Conservation (phyloP, 2,888 invertebrate genomes). For the Belgica antarctica region DNA sequence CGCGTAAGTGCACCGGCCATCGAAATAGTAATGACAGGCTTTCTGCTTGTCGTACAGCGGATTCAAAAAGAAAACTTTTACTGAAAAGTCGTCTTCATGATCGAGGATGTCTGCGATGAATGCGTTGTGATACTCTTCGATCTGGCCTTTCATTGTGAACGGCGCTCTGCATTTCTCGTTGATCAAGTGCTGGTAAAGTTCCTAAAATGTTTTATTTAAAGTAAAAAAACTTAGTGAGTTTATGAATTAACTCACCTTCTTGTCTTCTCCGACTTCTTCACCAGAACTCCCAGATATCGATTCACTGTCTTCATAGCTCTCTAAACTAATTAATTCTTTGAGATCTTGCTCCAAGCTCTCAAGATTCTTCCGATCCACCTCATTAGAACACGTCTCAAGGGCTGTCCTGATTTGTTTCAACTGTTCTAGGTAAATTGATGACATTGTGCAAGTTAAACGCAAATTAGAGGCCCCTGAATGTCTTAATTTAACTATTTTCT, state of each 20-base stretch:
- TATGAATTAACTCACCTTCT: not conserved
- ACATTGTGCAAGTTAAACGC: too few species aligned
- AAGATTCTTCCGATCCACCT: not conserved
- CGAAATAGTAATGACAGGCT: not conserved
- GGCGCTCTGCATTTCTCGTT: conserved; percentile 19
- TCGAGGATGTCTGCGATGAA: not conserved
- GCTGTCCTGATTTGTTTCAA: not conserved
- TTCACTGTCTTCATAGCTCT: not conserved
- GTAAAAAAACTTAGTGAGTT: not conserved
- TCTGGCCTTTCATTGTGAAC: not conserved
- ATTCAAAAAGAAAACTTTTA: not conserved
- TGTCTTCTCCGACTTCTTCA: not conserved
- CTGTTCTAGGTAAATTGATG: not conserved
- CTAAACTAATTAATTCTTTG: not conserved
- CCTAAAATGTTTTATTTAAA: not conserved
- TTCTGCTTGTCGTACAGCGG: not conserved
- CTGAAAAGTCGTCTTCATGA: not conserved
- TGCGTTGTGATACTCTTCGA: not conserved
- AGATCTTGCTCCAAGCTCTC: conserved; percentile 2
- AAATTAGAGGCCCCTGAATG: too few species aligned
- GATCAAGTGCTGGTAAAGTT: not conserved
- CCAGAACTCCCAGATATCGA: not conserved
- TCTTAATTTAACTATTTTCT: too few species aligned
- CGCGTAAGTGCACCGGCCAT: not conserved
- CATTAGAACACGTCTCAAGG: not conserved